phyloP scores from a whole-genome alignment of 2,113 vertebrate genomes.

The Odontesthes bonariensis region DNA sequence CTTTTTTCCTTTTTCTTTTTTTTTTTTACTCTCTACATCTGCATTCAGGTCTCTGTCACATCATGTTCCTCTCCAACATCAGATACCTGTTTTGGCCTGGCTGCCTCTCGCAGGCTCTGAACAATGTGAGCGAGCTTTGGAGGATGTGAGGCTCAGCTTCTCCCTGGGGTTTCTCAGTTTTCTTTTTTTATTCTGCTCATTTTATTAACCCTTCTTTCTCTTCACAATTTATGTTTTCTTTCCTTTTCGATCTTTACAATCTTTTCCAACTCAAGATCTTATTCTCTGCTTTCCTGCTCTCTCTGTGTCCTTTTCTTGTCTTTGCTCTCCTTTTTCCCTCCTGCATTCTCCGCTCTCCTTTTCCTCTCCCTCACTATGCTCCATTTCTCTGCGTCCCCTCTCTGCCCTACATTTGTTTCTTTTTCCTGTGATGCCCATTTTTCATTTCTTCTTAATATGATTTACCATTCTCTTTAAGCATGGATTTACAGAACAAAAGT shows the following conservation, averaged over 20 bases:
- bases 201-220: slow-evolving; percentile 7
- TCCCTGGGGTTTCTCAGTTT: slow-evolving; percentile 46
- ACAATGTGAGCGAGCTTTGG: slow-evolving; percentile 58
- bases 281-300: background rate
- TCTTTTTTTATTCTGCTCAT: background rate
- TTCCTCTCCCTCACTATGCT: slow-evolving; percentile 64
- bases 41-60: slow-evolving; percentile 52
- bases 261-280: background rate
- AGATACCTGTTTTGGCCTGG: slow-evolving; percentile 70
- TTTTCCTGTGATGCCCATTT: slow-evolving; percentile 42
- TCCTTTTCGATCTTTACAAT: slow-evolving; percentile 1
- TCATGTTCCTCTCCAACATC: slow-evolving; percentile 51
- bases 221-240: background rate
- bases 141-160: slow-evolving; percentile 57
- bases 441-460: slow-evolving; percentile 39
- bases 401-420: slow-evolving; percentile 70
- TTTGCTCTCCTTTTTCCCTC: slow-evolving; percentile 36
- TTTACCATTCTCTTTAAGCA: slow-evolving; percentile 36
- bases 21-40: slow-evolving; percentile 14
- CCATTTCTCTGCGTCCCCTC: slow-evolving; percentile 62
- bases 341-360: slow-evolving; percentile 43
- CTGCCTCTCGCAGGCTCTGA: slow-evolving; percentile 63
- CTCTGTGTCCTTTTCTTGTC: background rate
- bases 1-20: background rate
- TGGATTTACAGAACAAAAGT: slow-evolving; percentile 50